These are phyloP conservation scores for Pheucticus melanocephalus DNA, from an alignment of 2,113 vertebrate species.

Conservation along the genomic window DNA sequence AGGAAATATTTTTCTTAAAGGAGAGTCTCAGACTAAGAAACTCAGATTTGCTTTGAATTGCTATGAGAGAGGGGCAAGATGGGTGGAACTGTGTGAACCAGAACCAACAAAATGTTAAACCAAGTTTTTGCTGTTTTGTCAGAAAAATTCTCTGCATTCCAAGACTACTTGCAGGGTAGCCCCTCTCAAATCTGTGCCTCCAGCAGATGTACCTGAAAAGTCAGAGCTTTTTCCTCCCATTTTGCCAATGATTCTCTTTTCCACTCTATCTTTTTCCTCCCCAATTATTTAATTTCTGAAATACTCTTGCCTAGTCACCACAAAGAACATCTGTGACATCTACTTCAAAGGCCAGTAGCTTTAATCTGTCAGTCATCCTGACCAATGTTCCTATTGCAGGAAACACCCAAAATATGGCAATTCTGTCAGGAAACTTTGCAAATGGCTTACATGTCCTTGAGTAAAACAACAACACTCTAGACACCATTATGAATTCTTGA, in stretches of 20 bases:
- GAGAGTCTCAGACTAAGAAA: neutral
- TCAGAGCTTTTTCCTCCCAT: neutral
- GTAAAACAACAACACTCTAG: neutral
- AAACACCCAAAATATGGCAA: neutral
- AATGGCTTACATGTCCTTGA: neutral
- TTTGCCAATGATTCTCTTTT: neutral
- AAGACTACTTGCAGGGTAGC: neutral
- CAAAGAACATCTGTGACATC: neutral
- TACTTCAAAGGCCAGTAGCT: neutral
- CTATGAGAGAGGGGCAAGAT: neutral
- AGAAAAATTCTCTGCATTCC: neutral
- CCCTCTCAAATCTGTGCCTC: neutral
- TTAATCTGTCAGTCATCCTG: neutral
- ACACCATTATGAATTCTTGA: neutral
- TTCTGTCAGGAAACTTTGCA: neutral
- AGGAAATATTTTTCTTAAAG: neutral
- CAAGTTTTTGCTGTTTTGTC: neutral
- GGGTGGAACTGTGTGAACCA: neutral
- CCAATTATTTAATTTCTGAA: neutral
- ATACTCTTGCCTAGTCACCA: neutral
- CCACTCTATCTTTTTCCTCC: neutral
- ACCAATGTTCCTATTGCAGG: neutral
- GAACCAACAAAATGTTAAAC: neutral
- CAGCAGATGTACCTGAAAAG: neutral
- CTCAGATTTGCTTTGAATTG: neutral